Conservation (phyloP, 2,888 invertebrate genomes). For the Emmelina monodactyla region DNA sequence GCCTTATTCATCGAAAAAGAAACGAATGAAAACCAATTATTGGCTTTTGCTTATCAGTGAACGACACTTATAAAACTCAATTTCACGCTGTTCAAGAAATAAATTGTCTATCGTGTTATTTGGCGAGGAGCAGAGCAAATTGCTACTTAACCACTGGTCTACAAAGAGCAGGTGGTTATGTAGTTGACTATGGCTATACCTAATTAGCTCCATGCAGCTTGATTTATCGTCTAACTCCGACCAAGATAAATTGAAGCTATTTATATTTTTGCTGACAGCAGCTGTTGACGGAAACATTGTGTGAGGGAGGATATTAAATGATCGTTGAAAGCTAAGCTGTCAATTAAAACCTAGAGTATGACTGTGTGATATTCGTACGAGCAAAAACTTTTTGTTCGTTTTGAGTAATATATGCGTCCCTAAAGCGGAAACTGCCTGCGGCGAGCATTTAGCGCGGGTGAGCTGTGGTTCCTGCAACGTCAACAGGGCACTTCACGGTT, state of each 20-base stretch:
- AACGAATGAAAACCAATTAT: too few species aligned
- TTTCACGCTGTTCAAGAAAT: constrained; percentile 14
- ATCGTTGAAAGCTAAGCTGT: neutral
- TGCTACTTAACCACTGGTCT: constrained; percentile 15
- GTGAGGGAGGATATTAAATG: neutral
- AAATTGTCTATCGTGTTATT: constrained; percentile 14
- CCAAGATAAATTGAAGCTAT: constrained; percentile 18
- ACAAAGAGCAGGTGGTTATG: constrained; percentile 29
- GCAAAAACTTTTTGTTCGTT: neutral
- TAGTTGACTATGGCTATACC: neutral
- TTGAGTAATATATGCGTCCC: neutral
- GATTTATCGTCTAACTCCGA: constrained; percentile 44
- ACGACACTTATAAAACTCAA: too few species aligned
- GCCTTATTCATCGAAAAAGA: too few species aligned
- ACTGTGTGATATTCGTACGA: too few species aligned
- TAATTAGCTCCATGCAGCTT: constrained; percentile 43
- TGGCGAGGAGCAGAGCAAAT: constrained; percentile 22
- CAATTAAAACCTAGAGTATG: too few species aligned
- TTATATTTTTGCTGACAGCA: constrained; percentile 24
- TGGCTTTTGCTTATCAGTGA: too few species aligned
- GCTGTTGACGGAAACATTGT: constrained; percentile 20
- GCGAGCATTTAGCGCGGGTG: neutral
- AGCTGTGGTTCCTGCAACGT: neutral
- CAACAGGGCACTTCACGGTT: constrained; percentile 38
- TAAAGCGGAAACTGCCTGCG: neutral